phyloP scores from a whole-genome alignment of 2,797 vertebrate genomes.

The Gallirallus australis region DNA sequence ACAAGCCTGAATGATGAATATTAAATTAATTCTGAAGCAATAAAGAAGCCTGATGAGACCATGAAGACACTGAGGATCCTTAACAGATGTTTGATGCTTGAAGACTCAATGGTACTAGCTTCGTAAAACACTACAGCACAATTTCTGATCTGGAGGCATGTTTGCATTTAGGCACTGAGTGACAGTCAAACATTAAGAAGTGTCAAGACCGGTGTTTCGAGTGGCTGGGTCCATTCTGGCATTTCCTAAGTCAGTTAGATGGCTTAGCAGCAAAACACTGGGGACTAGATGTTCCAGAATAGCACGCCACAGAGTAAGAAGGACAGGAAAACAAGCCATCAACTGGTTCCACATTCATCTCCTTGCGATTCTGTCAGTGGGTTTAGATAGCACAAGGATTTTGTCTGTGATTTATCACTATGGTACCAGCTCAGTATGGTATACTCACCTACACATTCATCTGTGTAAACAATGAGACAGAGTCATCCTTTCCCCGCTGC shows the following conservation, averaged over 20 bases:
- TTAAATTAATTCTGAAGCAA: background rate
- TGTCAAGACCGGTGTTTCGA: background rate
- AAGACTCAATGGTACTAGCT: background rate
- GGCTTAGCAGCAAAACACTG: background rate
- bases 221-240: background rate
- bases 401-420: background rate
- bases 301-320: background rate
- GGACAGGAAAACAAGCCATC: background rate
- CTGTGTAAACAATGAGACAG: background rate
- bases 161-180: background rate
- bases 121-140: background rate
- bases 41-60: background rate
- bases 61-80: background rate
- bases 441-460: background rate
- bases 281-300: background rate
- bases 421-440: background rate
- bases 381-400: background rate
- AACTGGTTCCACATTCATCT: rapidly evolving
- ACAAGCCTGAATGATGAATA: background rate
- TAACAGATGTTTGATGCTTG: background rate
- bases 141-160: background rate
- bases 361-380: background rate
- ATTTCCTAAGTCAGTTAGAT: background rate
- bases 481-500: background rate
- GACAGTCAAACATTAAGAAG: background rate